phyloP scores from a whole-genome alignment of 2,888 invertebrate genomes.

The Diplolepis rosae region DNA sequence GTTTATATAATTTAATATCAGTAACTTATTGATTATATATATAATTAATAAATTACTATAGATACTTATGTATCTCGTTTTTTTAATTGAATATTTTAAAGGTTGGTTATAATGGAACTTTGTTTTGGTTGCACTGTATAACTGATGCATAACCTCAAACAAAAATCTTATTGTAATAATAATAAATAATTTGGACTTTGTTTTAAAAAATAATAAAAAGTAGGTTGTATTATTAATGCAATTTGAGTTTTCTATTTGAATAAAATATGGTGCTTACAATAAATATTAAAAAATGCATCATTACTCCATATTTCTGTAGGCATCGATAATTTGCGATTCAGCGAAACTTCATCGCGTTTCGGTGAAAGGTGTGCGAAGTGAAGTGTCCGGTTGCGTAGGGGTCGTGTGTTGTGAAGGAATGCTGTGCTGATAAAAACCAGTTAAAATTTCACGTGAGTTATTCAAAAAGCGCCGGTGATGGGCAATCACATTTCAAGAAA shows the following conservation, averaged over 20 bases:
- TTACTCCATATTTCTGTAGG: neutral
- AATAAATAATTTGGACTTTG: neutral
- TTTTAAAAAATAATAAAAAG: neutral
- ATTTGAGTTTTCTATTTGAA: neutral
- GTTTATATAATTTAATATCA: too few species aligned
- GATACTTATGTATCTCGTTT: too few species aligned
- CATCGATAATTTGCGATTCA: neutral
- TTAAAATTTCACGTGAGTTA: neutral
- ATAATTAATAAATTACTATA: too few species aligned
- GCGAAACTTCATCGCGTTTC: neutral
- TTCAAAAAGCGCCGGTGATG: slow-evolving; percentile 2
- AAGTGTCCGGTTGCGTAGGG: neutral
- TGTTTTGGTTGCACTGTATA: neutral
- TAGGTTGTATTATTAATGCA: neutral
- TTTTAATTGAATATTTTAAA: too few species aligned
- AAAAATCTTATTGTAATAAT: neutral
- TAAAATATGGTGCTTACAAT: neutral
- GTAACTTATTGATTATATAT: too few species aligned
- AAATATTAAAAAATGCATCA: neutral
- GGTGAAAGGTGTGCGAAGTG: neutral
- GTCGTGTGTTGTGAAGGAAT: neutral
- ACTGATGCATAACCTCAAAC: neutral
- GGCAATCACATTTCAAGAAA: slow-evolving; percentile 19
- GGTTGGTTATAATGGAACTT: neutral
- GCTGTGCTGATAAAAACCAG: neutral